A percentile compares a stretch with the other conserved stretches of the same genome.
Conservation (phyloP, 2,888 invertebrate genomes). For the Orthosia gothica region DNA sequence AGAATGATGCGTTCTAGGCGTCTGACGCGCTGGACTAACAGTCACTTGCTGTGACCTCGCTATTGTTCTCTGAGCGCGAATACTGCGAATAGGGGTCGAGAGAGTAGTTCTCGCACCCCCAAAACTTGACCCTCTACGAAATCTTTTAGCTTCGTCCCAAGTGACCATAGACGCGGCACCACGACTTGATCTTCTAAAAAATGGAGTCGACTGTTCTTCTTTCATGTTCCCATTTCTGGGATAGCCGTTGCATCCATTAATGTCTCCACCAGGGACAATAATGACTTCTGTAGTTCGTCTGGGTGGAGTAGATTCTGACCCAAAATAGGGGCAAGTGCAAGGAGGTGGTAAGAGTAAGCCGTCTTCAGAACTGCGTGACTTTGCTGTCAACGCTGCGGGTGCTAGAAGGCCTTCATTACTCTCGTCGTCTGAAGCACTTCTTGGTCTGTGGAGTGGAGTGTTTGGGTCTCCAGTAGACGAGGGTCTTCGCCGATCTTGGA, state of each 20-base stretch:
- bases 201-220: conserved; percentile 87
- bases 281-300: conserved; percentile 88
- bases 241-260: conserved; percentile 86
- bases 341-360: conserved; percentile 93
- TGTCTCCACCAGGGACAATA: conserved; percentile 91
- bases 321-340: conserved; percentile 96
- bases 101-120: conserved; percentile 93
- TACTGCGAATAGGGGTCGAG: conserved; percentile 88
- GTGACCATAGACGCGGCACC: conserved; percentile 95
- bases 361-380: conserved; percentile 88
- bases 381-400: conserved; percentile 83
- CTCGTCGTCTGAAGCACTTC: conserved; percentile 88
- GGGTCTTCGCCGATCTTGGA: conserved; percentile 84
- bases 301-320: conserved; percentile 92
- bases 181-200: conserved; percentile 90
- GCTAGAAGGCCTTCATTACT: conserved; percentile 85
- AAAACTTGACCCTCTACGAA: conserved; percentile 94
- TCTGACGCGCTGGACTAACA: conserved; percentile 86
- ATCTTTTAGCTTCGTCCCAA: conserved; percentile 93
- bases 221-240: conserved; percentile 82
- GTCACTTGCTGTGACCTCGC: conserved; percentile 81
- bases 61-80: conserved; percentile 84
- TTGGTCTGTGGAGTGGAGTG: conserved; percentile 82
- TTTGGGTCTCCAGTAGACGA: conserved; percentile 84
- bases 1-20: conserved; percentile 94